Evolutionary conservation across 2,888 invertebrate species (phyloP).

Genomic region (Pseudococcus longispinus): DNA sequence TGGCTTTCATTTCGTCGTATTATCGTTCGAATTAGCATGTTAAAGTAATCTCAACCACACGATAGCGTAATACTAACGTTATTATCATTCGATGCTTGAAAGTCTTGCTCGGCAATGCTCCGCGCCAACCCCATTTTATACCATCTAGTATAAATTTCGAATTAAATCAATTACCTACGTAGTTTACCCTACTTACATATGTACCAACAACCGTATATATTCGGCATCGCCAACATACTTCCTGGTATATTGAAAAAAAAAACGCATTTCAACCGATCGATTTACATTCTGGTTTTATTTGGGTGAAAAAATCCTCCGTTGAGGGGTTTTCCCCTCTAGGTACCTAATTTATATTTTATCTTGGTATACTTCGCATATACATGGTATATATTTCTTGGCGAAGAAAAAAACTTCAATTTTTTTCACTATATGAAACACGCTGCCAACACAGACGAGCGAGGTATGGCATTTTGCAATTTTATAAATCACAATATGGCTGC

Average conservation of each 20-base stretch:
- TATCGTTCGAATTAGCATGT: slow-evolving; percentile 31
- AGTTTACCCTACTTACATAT: background rate
- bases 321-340: too few relatives aligned
- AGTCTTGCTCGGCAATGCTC: background rate
- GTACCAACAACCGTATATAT: background rate
- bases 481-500: background rate
- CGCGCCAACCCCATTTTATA: background rate
- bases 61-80: slow-evolving; percentile 19
- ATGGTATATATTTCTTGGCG: too few relatives aligned
- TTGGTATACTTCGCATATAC: too few relatives aligned
- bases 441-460: too few relatives aligned
- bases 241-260: too few relatives aligned
- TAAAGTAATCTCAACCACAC: slow-evolving; percentile 19
- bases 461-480: background rate
- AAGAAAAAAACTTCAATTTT: too few relatives aligned
- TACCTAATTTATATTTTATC: too few relatives aligned
- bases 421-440: too few relatives aligned
- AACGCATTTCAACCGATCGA: too few relatives aligned
- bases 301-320: too few relatives aligned
- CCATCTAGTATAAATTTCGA: slow-evolving; percentile 1
- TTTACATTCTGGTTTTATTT: too few relatives aligned
- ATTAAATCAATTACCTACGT: background rate
- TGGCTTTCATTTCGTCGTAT: slow-evolving; percentile 21
- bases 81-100: background rate
- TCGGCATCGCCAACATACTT: too few relatives aligned